Evolutionary conservation across 2,797 vertebrate genomes (phyloP).

Genomic region (Thalassophryne amazonica): DNA sequence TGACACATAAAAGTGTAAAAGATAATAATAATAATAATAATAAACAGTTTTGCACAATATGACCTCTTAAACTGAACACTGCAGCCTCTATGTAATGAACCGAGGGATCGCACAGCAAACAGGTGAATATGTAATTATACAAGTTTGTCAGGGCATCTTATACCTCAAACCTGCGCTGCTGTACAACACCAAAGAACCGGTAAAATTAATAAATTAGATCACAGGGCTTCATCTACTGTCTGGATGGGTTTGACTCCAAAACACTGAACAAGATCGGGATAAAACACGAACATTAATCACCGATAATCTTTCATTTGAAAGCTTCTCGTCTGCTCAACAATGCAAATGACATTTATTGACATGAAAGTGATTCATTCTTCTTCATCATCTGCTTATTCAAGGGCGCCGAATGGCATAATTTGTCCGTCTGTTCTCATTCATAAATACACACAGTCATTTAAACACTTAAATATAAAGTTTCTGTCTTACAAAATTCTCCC

Average conservation of each 20-base stretch:
- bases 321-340: slow-evolving; percentile 10
- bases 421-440: slow-evolving; percentile 26
- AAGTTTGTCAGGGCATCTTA: too few species aligned
- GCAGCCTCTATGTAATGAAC: too few species aligned
- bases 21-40: too few species aligned
- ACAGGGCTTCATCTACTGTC: not conserved
- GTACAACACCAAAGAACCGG: not conserved
- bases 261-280: slow-evolving; percentile 8
- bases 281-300: slow-evolving; percentile 15
- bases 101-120: too few species aligned
- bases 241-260: slow-evolving; percentile 23
- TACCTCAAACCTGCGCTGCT: not conserved
- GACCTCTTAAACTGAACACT: too few species aligned
- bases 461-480: slow-evolving; percentile 45
- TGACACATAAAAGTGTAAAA: too few species aligned
- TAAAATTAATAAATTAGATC: slow-evolving; percentile 1
- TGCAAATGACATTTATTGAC: slow-evolving; percentile 42
- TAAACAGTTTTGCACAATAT: too few species aligned
- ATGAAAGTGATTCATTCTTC: slow-evolving; percentile 42
- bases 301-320: slow-evolving; percentile 12
- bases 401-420: slow-evolving; percentile 32
- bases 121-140: too few species aligned
- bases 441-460: not conserved
- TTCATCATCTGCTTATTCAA: slow-evolving; percentile 43
- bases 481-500: slow-evolving; percentile 44